Evolutionary conservation across 1,140 invertebrate species (phyloP), one percentile per base, ranked within the genome.

Genomic region (Hypothenemus hampei): DNA sequence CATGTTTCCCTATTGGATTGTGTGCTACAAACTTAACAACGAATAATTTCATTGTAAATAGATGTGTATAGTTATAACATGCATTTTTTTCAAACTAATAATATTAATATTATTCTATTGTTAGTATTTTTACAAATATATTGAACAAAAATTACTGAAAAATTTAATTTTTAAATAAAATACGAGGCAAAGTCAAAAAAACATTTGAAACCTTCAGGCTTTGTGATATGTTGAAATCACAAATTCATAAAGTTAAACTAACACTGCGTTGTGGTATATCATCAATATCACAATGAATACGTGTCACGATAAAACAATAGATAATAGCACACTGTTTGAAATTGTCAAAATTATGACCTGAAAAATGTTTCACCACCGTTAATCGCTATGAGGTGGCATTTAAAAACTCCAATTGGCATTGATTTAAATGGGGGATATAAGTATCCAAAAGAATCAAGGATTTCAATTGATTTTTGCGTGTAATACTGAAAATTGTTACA

Each of bases 121-220:
- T 64, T 64, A 64, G 57, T 64, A 64, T 64, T 64, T 64, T 64
- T 64, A 64, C 62, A 64, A 64, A 64, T 64, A 64, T 56, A 64
- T 52, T 53, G 36, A 53, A 55, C 46, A 50, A 45, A 57, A 59
- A 58, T 22, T 20, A 15, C 15, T 33, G 20, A 46, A 46, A 15
- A 23, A 15, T 8, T 1, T 39, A 23, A 35, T 57, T 43, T 61
- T 37, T 21, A 23, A 18, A 8, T 15, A 19, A n/a, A 40, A 4
- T 40, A n/a, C 19, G 6, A 40, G 3, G 5, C 8, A n/a, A n/a
- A n/a, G n/a, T n/a, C n/a, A n/a, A n/a, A n/a, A n/a, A n/a, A n/a
- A n/a, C 16, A 40, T 8, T 18, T n/a, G 4, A 40, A 40, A 40
- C 8, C 20, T 4, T 40, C 5, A 4, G 4, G 6, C 35, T 36